Conservation (phyloP, 2,113 vertebrate genomes). For the Gorilla gorilla region DNA sequence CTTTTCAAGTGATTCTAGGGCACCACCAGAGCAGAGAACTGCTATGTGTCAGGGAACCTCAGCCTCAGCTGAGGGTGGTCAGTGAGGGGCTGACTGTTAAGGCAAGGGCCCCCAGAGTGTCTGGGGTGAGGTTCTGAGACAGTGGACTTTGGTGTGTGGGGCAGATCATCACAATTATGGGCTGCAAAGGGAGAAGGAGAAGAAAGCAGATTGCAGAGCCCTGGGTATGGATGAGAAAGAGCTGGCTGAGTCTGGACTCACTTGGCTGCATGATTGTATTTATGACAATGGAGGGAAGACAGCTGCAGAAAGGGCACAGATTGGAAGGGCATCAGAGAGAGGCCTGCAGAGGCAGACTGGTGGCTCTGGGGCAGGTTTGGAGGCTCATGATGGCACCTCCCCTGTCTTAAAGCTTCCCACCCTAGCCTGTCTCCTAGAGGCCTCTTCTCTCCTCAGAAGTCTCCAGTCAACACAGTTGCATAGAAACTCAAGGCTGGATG, state of each 20-base stretch:
- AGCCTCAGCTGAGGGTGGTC: not conserved
- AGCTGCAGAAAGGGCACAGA: not conserved
- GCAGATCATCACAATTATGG: not conserved
- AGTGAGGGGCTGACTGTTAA: too few species aligned
- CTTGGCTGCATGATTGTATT: rapidly evolving
- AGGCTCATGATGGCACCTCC: not conserved
- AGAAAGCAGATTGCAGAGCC: not conserved
- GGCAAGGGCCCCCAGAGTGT: not conserved
- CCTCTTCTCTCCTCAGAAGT: not conserved
- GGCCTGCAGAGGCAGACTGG: not conserved
- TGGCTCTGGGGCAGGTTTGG: not conserved
- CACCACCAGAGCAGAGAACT: not conserved
- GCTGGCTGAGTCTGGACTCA: not conserved
- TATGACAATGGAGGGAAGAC: not conserved
- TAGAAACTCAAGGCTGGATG: not conserved
- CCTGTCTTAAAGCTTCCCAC: rapidly evolving
- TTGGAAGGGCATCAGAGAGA: not conserved
- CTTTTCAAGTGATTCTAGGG: not conserved
- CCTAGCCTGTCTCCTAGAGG: not conserved
- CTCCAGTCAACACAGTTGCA: not conserved
- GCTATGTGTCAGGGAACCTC: rapidly evolving
- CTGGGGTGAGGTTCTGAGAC: not conserved
- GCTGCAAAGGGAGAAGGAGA: not conserved
- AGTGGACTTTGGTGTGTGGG: too few species aligned
- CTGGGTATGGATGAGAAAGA: not conserved